Evolutionary conservation across 2,888 invertebrate genomes (phyloP).

Genomic region (Drosophila gaucha): DNA sequence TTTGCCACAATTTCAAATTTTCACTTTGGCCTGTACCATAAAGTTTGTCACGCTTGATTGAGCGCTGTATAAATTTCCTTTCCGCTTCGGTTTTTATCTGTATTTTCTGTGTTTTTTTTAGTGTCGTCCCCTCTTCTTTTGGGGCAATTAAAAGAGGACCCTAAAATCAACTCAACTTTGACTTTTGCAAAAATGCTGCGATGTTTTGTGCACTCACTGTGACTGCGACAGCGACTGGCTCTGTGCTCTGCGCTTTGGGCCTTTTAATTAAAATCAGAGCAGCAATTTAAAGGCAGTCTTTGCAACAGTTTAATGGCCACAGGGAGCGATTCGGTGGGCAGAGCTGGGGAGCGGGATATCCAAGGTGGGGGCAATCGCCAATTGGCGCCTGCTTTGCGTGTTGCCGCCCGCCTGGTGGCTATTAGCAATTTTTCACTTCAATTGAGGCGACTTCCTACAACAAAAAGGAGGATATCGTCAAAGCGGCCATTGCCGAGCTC

Average conservation of each 20-base stretch:
- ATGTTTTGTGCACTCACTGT: conserved; percentile 45
- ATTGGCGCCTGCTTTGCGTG: conserved; percentile 44
- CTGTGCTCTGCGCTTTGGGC: conserved; percentile 22
- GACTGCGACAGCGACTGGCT: conserved; percentile 11
- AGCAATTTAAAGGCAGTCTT: conserved; percentile 62
- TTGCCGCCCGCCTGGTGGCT: conserved; percentile 45
- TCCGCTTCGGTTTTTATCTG: conserved; percentile 7
- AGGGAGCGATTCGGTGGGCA: background rate
- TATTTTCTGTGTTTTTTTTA: background rate
- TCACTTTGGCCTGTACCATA: conserved; percentile 44
- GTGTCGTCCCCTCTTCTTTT: conserved; percentile 12
- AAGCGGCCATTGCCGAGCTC: conserved; percentile 23
- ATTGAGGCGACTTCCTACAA: conserved; percentile 49
- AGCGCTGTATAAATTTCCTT: conserved; percentile 65
- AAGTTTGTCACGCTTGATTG: conserved; percentile 68
- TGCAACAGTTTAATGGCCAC: conserved; percentile 29
- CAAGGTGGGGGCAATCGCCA: conserved; percentile 5
- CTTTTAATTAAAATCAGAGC: conserved; percentile 77
- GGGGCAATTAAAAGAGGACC: conserved; percentile 65
- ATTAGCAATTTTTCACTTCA: conserved; percentile 78
- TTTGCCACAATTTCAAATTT: conserved; percentile 62
- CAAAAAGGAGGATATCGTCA: conserved; percentile 56
- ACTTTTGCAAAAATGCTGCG: conserved; percentile 39
- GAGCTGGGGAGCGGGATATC: background rate
- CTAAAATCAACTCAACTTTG: conserved; percentile 75